phyloP scores from a whole-genome alignment of 2,888 invertebrate genomes.

The Fabriciana adippe region DNA sequence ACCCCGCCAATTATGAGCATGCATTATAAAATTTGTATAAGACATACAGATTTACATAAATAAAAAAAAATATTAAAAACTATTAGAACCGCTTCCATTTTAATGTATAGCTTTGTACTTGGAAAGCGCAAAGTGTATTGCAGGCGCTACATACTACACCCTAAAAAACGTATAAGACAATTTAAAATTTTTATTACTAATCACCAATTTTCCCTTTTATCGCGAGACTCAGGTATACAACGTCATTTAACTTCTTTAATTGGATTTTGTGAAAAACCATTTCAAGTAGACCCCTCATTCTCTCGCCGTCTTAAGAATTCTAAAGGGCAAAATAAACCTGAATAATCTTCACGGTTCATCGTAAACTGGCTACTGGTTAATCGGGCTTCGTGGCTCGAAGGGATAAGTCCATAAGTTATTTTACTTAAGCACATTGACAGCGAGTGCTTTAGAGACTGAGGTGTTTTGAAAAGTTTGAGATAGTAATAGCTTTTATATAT shows the following conservation, averaged over 20 bases:
- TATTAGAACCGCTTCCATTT: too few relatives aligned
- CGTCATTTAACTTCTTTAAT: constrained; percentile 40
- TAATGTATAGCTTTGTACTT: too few relatives aligned
- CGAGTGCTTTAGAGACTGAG: neutral
- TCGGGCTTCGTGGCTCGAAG: constrained; percentile 36
- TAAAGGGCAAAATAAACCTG: constrained; percentile 21
- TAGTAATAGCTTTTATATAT: neutral
- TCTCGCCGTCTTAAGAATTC: constrained; percentile 32
- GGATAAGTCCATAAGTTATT: constrained; percentile 44
- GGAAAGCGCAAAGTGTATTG: too few relatives aligned
- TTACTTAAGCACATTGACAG: constrained; percentile 39
- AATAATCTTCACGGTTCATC: constrained; percentile 36
- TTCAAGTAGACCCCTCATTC: constrained; percentile 29
- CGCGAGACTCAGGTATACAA: constrained; percentile 28
- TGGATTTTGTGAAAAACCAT: constrained; percentile 33
- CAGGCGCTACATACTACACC: too few relatives aligned
- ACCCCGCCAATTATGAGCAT: too few relatives aligned
- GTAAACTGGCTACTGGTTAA: constrained; percentile 38
- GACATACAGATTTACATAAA: too few relatives aligned
- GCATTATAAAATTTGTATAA: too few relatives aligned
- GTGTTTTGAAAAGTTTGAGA: constrained; percentile 2
- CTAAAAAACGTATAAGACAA: too few relatives aligned
- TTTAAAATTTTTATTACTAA: neutral
- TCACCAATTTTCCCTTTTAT: constrained; percentile 15
- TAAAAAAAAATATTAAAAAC: too few relatives aligned